Evolutionary conservation across 2,888 invertebrate species (phyloP).

Genomic region (Morpho helenor): DNA sequence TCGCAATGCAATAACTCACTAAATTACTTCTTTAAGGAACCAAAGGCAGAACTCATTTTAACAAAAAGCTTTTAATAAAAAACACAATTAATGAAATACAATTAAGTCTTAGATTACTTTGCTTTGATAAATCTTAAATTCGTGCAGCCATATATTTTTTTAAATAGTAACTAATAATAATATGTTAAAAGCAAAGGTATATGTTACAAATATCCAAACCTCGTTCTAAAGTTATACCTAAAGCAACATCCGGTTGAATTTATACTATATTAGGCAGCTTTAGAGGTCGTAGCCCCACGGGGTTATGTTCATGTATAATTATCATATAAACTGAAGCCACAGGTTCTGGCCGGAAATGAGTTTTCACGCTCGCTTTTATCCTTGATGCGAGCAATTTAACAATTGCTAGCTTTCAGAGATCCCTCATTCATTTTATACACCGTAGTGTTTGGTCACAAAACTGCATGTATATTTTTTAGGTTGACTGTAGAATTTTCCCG

Average conservation of each 20-base stretch:
- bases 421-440: not conserved
- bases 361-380: constrained; percentile 5
- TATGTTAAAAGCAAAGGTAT: not conserved
- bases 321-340: constrained; percentile 19
- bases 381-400: constrained; percentile 3
- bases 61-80: too few relatives aligned
- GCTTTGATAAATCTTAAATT: too few relatives aligned
- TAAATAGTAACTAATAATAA: too few relatives aligned
- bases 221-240: constrained; percentile 3
- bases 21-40: too few relatives aligned
- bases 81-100: too few relatives aligned
- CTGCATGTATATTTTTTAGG: too few relatives aligned
- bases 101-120: too few relatives aligned
- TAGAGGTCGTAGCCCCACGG: constrained; percentile 6
- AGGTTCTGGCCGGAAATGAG: constrained; percentile 13
- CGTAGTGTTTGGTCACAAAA: too few relatives aligned
- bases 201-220: not conserved
- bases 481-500: too few relatives aligned
- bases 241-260: constrained; percentile 7
- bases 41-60: too few relatives aligned
- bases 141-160: too few relatives aligned
- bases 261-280: constrained; percentile 10
- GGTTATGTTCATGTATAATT: constrained; percentile 11
- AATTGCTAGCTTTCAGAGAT: not conserved
- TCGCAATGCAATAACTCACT: too few relatives aligned